Evolutionary conservation across 1,140 invertebrate species (phyloP).

Genomic region (Drosophila seguyi): DNA sequence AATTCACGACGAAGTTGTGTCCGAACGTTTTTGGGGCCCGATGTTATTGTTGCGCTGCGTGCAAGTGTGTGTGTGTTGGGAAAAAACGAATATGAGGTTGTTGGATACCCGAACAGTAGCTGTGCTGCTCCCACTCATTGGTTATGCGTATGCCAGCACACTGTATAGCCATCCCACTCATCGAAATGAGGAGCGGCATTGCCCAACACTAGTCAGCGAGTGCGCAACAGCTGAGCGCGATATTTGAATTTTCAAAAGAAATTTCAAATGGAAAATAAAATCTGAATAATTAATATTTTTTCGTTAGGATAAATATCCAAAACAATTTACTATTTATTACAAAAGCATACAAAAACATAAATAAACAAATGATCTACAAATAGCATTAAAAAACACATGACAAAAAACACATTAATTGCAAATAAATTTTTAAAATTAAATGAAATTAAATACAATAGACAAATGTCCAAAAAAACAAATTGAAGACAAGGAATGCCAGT

Average conservation of each 20-base stretch:
- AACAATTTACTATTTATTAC: constrained; percentile 1
- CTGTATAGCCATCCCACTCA: constrained; percentile 26
- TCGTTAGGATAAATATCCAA: neutral
- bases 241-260: constrained; percentile 14
- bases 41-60: constrained; percentile 71
- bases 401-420: too few relatives aligned
- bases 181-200: constrained; percentile 1
- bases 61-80: constrained; percentile 51
- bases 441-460: constrained; percentile 86
- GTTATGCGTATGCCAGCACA: neutral
- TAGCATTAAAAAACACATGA: neutral
- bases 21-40: constrained; percentile 66
- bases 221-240: constrained; percentile 31
- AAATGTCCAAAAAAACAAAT: constrained; percentile 94
- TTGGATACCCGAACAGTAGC: constrained; percentile 21
- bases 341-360: constrained; percentile 3
- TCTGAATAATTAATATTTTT: neutral
- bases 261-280: neutral
- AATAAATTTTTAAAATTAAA: too few relatives aligned
- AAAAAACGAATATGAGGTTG: constrained; percentile 43
- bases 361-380: neutral
- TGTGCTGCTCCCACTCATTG: constrained; percentile 39
- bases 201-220: constrained; percentile 28
- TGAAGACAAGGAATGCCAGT: constrained; percentile 91
- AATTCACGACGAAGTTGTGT: constrained; percentile 77